Conservation (phyloP, 1,140 invertebrate genomes). For the Rhopalosiphum padi region DNA sequence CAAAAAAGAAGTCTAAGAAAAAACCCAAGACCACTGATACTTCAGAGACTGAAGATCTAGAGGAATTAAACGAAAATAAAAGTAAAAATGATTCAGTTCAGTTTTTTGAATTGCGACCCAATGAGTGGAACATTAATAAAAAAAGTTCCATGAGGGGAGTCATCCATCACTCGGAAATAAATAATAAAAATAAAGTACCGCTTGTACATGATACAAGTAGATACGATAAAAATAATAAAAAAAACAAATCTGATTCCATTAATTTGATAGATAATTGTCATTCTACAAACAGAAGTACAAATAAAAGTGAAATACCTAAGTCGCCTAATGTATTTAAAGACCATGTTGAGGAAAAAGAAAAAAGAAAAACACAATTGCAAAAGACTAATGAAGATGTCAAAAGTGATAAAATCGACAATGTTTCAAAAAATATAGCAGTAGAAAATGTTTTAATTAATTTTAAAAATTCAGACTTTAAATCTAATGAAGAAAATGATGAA, state of each 20-base stretch:
- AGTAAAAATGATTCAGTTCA: background rate
- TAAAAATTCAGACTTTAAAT: background rate
- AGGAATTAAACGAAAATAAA: background rate
- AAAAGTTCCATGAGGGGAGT: constrained; percentile 53
- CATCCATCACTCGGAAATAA: constrained; percentile 15
- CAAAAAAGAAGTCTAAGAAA: constrained; percentile 45
- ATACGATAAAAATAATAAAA: background rate
- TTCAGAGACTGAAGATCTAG: constrained; percentile 10
- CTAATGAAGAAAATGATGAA: background rate
- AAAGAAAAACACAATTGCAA: background rate
- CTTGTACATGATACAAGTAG: background rate
- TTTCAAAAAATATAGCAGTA: background rate
- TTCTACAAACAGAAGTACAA: background rate
- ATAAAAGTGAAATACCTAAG: background rate
- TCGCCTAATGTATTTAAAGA: background rate
- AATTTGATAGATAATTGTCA: background rate
- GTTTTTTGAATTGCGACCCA: constrained; percentile 55
- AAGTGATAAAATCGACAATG: background rate
- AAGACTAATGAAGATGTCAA: background rate
- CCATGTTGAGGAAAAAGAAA: background rate
- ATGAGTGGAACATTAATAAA: constrained; percentile 46
- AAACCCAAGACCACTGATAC: constrained; percentile 11
- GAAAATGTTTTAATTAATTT: background rate
- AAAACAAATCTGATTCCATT: background rate
- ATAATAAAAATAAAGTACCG: background rate